Conservation (phyloP, 2,888 invertebrate genomes). For the Temnothorax ravouxi region DNA sequence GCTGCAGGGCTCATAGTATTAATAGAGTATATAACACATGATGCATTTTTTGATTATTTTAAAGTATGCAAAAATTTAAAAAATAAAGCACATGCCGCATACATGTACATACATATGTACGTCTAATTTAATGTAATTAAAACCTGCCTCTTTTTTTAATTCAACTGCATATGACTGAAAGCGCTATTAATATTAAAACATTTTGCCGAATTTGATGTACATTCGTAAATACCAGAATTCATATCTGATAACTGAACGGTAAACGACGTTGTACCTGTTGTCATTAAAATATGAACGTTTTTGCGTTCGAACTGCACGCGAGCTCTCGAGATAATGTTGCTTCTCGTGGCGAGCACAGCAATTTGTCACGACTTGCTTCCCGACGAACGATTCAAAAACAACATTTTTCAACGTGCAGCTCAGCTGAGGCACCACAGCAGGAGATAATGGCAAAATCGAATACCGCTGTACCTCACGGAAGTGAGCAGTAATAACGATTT, state of each 20-base stretch:
- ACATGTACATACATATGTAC: background rate
- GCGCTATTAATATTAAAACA: background rate
- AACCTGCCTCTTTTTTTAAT: background rate
- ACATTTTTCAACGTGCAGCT: constrained; percentile 60
- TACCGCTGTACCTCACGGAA: constrained; percentile 46
- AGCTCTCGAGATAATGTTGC: constrained; percentile 68
- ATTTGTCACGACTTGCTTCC: constrained; percentile 73
- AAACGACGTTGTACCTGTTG: constrained; percentile 24
- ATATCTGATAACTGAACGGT: constrained; percentile 23
- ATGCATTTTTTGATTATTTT: background rate
- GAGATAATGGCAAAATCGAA: constrained; percentile 70
- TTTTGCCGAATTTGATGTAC: constrained; percentile 17
- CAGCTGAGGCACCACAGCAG: background rate
- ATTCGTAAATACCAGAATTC: constrained; percentile 22
- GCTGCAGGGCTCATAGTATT: background rate
- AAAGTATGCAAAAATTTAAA: background rate
- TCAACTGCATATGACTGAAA: background rate
- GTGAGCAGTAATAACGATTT: constrained; percentile 45
- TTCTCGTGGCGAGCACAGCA: constrained; percentile 62
- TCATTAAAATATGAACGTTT: constrained; percentile 48
- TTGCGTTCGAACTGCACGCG: constrained; percentile 44
- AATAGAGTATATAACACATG: background rate
- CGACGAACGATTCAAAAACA: constrained; percentile 62
- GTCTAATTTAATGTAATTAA: background rate
- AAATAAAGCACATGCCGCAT: background rate